Evolutionary conservation across 2,888 invertebrate genomes (phyloP), one percentile per base, ranked within the genome.

Genomic region (Tetranychus piercei): DNA sequence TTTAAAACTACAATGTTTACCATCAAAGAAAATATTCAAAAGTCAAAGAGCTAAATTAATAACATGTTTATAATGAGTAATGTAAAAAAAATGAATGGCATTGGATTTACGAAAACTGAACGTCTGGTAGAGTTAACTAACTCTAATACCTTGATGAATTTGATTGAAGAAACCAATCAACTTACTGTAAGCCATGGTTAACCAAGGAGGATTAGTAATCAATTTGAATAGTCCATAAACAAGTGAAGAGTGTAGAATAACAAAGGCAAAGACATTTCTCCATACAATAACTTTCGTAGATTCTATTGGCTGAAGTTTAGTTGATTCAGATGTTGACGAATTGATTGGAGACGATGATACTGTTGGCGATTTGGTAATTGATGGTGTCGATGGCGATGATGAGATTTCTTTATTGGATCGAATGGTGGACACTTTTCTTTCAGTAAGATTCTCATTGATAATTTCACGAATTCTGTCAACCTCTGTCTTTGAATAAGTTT

Each of bases 181-280:
- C 74, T 71, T 55, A 74, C 74, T 34, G n/a, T 70, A 74, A 44
- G 70, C 70, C 72, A 72, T 67, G 15, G 75, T 73, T 20, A 65
- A 69, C 75, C 75, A 75, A 22, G 72, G 72, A 44, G 44, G 72
- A 43, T 72, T 73, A 9, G 64, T 71, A 6, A 75, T 9, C 44
- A 72, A 69, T n/a, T 45, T 44, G 34, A 15, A 44, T n/a, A 23
- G 34, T 44, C 71, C 70, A 18, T 22, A 71, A 7, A 75, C 6
- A 18, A 66, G 34, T 34, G 66, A 22, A 5, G 71, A 18, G 45
- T 75, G 75, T 20, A 75, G 70, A 9, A 44, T n/a, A 69, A 43
- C 9, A 72, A 75, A 72, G 8, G 72, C 22, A 44, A 74, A 55
- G 7, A 75, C 75, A 74, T 75, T 75, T 22, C 23, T 34, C 75